Conservation (phyloP, 2,888 invertebrate genomes). For the Zhuqinia jingwanae region DNA sequence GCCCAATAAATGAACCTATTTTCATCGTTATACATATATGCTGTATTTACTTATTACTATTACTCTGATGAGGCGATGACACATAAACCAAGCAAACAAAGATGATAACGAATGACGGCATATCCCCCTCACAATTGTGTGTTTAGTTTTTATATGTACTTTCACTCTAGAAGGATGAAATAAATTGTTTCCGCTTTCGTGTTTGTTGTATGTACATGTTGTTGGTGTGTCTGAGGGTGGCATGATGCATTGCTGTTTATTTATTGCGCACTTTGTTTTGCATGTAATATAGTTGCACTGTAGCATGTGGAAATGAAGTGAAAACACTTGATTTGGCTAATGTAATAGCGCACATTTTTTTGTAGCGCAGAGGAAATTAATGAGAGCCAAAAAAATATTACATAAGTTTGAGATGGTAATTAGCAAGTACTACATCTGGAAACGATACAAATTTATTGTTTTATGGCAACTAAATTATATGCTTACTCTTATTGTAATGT, state of each 20-base stretch:
- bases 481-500: too few relatives aligned
- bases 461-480: too few relatives aligned
- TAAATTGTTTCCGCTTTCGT: constrained; percentile 43
- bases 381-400: too few relatives aligned
- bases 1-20: constrained; percentile 8
- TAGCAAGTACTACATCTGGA: too few relatives aligned
- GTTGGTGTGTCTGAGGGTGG: constrained; percentile 9
- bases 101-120: constrained; percentile 16
- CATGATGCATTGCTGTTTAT: background rate
- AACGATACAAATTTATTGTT: too few relatives aligned
- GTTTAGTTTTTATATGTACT: constrained; percentile 37
- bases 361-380: background rate
- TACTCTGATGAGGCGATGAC: constrained; percentile 37
- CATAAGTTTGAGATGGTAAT: too few relatives aligned
- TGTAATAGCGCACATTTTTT: background rate
- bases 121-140: constrained; percentile 24
- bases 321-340: background rate
- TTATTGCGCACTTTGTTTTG: background rate
- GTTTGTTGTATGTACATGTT: background rate
- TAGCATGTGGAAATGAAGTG: background rate
- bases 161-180: constrained; percentile 35
- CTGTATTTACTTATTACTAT: background rate
- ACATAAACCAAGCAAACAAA: constrained; percentile 15
- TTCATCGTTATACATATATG: too few relatives aligned
- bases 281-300: too few relatives aligned